Base-by-base conservation (phyloP, 1,140 invertebrate species). In the Hyles euphorbiae region DNA sequence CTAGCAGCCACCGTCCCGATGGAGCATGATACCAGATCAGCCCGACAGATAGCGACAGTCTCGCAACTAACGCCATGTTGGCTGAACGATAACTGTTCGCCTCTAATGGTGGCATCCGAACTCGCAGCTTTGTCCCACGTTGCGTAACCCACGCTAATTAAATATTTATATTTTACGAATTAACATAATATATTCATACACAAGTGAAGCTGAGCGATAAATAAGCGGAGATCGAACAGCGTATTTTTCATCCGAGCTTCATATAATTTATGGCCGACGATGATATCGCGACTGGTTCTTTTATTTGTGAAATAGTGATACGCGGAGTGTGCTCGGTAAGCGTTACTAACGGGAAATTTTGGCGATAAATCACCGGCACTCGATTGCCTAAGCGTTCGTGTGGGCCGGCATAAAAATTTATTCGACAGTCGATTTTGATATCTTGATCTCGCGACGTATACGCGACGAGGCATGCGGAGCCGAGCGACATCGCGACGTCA, bases 261-360 rank as follows among this genome's bases (percentile, higher is more conserved):
- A 81, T 78, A 87, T 83, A 87, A 88, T 87, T 88, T 88, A 88
- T 87, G 76, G 82, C 78, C 74, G 80, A 82, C 80, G 86, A 88
- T 87, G 81, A 79, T 88, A 88, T 88, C 86, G 80, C 70, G 78
- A 87, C 83, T 77, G 86, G 86, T 87, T 87, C 83, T 88, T 87
- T 88, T 88, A 87, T 87, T 88, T 83, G 83, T 86, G 76, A 81
- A 87, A 85, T 88, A 87, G 86, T 86, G 86, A 87, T 86, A 81
- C 81, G 83, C 73, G 83, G 80, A 86, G 81, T 86, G 81, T 80
- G 83, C 75, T 82, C 79, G 77, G 82, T 84, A 76, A 87, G 85
- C 83, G 83, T 86, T 83, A 85, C 83, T 88, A 88, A 88, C 83
- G 86, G 86, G 81, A 83, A 81, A 88, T 87, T 88, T 88, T 87